Base-by-base conservation (phyloP, 2,888 invertebrate species). In the Anoplius nigerrimus region DNA sequence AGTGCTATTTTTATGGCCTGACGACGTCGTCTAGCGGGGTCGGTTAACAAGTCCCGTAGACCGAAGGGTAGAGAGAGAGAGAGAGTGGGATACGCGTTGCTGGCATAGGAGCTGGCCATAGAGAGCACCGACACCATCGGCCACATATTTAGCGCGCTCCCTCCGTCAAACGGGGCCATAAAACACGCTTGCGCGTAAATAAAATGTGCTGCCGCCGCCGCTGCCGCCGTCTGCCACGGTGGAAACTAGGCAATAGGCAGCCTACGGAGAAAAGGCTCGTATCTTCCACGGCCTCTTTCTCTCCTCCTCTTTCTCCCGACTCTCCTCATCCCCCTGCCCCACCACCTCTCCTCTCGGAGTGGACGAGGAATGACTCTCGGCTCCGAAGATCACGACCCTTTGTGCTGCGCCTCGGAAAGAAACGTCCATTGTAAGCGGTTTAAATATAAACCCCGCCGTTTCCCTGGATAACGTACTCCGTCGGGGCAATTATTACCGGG, bases 111-210 rank as follows among this genome's bases (percentile, higher is more conserved):
- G n/a, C n/a, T 13, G 34, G 34, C 11, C 34, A 34, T 34, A 34
- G 34, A 34, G 34, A n/a, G 34, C 34, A 34, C 34, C 34, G 11
- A 34, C 34, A 34, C n/a, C 34, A 34, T 34, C 8, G 34, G 62
- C 68, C 80, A 70, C 75, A 75, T 82, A 82, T 84, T 84, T 83
- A 84, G 79, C 81, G 74, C 77, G 69, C 71, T 62, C 74, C 68
- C 80, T 72, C 72, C 78, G 82, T 82, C 82, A 82, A 84, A 80
- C 79, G 79, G 69, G 78, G 71, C 80, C 84, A 82, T 83, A 84
- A 84, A 84, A 84, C 81, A 84, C 78, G 84, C 74, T 81, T 80
- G 82, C 79, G 83, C 78, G 79, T 81, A 82, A 84, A 84, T 84
- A 84, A 84, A 84, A 82, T 76, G 75, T 74, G 75, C 73, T 69